These are phyloP conservation scores for Ridgeia piscesae DNA, from an alignment of 1,140 invertebrate species.

Conservation along the genomic window DNA sequence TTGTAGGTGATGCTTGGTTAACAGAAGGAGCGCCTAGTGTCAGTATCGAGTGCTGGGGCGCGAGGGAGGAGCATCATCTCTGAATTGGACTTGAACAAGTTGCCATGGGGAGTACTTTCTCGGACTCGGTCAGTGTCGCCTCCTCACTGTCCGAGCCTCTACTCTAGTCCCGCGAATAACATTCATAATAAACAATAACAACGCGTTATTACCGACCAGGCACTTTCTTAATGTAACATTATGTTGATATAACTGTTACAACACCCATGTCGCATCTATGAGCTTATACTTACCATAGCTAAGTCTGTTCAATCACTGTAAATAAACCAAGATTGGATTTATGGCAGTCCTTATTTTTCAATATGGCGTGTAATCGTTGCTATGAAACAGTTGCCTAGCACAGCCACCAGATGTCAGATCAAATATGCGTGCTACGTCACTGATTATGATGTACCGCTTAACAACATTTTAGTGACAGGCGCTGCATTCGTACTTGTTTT, in stretches of 20 bases:
- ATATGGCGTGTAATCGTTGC: neutral
- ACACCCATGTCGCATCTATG: neutral
- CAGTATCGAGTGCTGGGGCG: neutral
- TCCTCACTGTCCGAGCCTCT: too few species aligned
- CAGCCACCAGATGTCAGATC: neutral
- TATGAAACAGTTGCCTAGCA: slow-evolving; percentile 5
- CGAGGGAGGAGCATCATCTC: neutral
- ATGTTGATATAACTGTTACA: neutral
- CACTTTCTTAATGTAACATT: neutral
- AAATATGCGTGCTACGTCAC: neutral
- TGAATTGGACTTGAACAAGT: too few species aligned
- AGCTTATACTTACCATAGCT: neutral
- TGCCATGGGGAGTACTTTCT: too few species aligned
- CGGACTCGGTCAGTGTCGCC: too few species aligned
- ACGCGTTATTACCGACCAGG: neutral
- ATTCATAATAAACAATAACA: too few species aligned
- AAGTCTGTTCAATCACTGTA: neutral
- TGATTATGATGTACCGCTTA: neutral
- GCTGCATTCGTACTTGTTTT: neutral
- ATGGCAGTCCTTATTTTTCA: neutral
- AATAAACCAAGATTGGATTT: neutral
- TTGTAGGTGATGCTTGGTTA: too few species aligned
- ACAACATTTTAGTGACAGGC: neutral
- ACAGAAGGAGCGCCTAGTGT: neutral
- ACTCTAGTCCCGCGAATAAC: neutral